These are phyloP conservation scores for Plebejus argus DNA, from an alignment of 2,888 invertebrate species.

Conservation along the genomic window DNA sequence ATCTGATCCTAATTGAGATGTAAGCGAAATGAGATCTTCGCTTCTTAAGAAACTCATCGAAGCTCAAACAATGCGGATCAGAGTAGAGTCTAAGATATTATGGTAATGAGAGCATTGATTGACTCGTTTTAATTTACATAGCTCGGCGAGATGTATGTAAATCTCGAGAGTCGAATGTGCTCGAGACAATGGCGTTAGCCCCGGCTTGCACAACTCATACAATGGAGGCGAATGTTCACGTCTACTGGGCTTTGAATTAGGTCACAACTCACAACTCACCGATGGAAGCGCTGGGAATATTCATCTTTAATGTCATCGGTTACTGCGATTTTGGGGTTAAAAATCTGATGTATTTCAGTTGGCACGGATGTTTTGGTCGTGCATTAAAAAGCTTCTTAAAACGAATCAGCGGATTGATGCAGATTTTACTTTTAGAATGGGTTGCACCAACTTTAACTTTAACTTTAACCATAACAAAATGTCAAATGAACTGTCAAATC, in stretches of 20 bases:
- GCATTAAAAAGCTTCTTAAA: background rate
- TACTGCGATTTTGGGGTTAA: background rate
- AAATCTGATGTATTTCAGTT: background rate
- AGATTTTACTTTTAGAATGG: background rate
- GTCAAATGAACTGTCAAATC: too few species aligned
- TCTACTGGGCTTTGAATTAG: slow-evolving; percentile 24
- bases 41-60: background rate
- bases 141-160: slow-evolving; percentile 49
- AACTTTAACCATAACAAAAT: too few species aligned
- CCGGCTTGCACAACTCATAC: slow-evolving; percentile 46
- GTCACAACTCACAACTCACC: slow-evolving; percentile 13
- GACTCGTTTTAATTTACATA: slow-evolving; percentile 29
- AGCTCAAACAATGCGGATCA: slow-evolving; percentile 1
- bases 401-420: too few species aligned
- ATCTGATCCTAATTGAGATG: background rate
- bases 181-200: slow-evolving; percentile 49
- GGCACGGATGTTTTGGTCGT: background rate
- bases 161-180: slow-evolving; percentile 50
- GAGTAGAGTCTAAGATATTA: background rate
- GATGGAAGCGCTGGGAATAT: slow-evolving; percentile 24
- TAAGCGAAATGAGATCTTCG: background rate
- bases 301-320: slow-evolving; percentile 1
- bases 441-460: too few species aligned
- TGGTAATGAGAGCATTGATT: slow-evolving; percentile 27
- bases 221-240: slow-evolving; percentile 44